Evolutionary conservation across 92 coral and sea anemone genomes (phyloP), one percentile per base, ranked within the genome.

Genomic region (Bergia sp.): DNA sequence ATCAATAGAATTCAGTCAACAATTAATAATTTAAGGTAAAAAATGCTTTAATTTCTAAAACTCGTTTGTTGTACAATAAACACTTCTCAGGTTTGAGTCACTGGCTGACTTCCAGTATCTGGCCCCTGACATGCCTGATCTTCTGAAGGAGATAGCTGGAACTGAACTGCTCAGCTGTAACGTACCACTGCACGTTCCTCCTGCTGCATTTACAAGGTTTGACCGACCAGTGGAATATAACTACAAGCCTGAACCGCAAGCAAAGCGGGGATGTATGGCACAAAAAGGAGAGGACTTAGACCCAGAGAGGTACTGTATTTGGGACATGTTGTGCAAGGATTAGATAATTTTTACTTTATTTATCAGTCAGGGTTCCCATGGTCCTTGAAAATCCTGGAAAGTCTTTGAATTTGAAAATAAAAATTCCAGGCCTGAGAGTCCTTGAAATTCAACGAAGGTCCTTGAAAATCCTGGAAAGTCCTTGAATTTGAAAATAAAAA

Each of bases 51-150:
- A 29, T 29, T 36, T 8, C 80, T 36, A 36, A 29, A 42, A n/a
- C 40, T 79, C 6, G 10, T 42, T 37, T 42, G 10, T 41, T 53
- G 39, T 29, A 29, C 29, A 29, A 5, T 79, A 21, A 41, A 38
- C 37, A 77, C 81, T 38, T 7, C 83, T 43, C 79, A 97, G 99
- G 82, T 97, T 97, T 92, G 93, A 89, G 44, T 80, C 88, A 6
- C 67, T 96, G 92, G 95, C 96, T 69, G 99, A 97, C 82, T 97
- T 91, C 80, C 99, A 97, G 82, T 97, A 94, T 50, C 90, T 97
- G 16, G 93, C 92, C 40, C 89, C 93, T 42, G 96, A 94, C 37
- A 50, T 91, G 43, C 94, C 95, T 10, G 98, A 96, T 64, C 80
- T 96, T 71, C 89, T 97, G 0, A 73, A 81, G 7, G 91, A 88